phyloP scores from a whole-genome alignment of 2,113 vertebrate genomes.

The Aspiorhynchus laticeps region DNA sequence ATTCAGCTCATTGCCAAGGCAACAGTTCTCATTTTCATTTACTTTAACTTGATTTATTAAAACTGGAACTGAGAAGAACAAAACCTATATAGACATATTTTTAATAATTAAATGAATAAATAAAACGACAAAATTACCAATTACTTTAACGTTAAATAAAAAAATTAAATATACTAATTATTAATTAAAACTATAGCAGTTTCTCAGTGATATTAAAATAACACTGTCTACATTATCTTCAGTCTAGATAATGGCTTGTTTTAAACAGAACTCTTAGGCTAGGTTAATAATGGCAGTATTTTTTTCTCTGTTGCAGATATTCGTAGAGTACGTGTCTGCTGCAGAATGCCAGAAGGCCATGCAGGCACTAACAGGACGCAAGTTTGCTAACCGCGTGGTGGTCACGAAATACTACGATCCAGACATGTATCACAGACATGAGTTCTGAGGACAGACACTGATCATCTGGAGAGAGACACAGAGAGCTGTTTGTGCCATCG shows the following conservation, averaged over 20 bases:
- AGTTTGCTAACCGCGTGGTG: slow-evolving; percentile 81
- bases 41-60: neutral
- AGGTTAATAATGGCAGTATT: neutral
- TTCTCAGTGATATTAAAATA: neutral
- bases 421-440: slow-evolving; percentile 78
- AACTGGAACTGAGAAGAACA: neutral
- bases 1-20: neutral
- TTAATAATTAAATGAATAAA: neutral
- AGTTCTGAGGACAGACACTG: slow-evolving; percentile 68
- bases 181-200: neutral
- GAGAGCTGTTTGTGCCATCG: neutral
- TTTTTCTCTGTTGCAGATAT: slow-evolving; percentile 68
- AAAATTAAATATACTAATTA: too few relatives aligned
- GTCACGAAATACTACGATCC: slow-evolving; percentile 81
- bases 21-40: neutral
- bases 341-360: slow-evolving; percentile 80
- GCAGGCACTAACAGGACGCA: slow-evolving; percentile 78
- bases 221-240: neutral
- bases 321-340: slow-evolving; percentile 77
- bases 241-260: too few relatives aligned
- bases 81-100: neutral
- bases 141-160: neutral
- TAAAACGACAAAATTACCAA: neutral
- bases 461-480: neutral
- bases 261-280: neutral